Evolutionary conservation across 2,888 invertebrate genomes (phyloP), one percentile per base, ranked within the genome.

Genomic region (Raillietiella orientalis): DNA sequence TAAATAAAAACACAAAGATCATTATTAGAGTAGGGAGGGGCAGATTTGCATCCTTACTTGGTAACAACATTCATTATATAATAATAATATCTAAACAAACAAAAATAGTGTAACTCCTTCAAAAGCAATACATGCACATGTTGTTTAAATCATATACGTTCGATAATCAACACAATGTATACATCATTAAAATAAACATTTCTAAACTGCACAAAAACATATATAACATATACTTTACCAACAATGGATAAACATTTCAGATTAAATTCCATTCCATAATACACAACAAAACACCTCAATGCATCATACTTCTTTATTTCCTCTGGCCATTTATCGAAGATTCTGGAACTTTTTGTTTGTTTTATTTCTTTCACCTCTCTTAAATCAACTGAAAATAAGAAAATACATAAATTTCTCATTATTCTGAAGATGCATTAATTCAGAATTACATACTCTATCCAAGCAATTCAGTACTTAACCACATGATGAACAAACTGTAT

Each of bases 241-340:
- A 70, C 66, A 42, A 82, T 63, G 14, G 84, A 82, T 22, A 77
- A 59, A 9, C 67, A 64, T 35, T 79, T 69, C 27, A 87, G 49
- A 41, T 77, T 71, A 45, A 90, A 90, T 41, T 75, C 69, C 29
- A 58, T 62, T 14, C 87, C 87, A 51, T 79, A 77, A 40, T 66
- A 67, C 6, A 90, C 59, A 10, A 77, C 66, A 46, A 90, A 82
- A 45, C 84, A 84, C 43, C 66, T 65, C 14, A 58, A 52, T 33
- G 50, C 53, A 36, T 84, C 79, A 26, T 66, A 56, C 36, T 62
- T 62, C 39, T 74, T 71, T 1, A 66, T 54, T 37, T 87, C 87
- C 28, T 87, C 84, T 0, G 69, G 62, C 69, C 77, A 84, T 37
- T 69, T 62, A 31, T 84, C 82, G 50, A 87, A 87, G 42, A 82